phyloP scores from a whole-genome alignment of 2,888 invertebrate species.

The Ernsta delagoae region DNA sequence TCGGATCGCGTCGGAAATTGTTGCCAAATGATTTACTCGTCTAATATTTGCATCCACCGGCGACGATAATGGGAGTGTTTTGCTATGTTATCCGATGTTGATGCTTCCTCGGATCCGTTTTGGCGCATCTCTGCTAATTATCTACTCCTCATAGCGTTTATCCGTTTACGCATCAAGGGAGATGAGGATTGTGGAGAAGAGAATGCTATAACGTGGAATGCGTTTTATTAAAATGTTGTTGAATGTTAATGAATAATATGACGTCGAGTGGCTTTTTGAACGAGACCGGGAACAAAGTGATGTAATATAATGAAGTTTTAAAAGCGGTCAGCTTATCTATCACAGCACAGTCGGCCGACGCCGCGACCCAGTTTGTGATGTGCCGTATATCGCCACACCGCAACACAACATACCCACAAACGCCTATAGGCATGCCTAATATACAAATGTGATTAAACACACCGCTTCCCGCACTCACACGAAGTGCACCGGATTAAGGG shows the following conservation, averaged over 20 bases:
- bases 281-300: constrained; percentile 44
- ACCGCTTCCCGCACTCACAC: constrained; percentile 13
- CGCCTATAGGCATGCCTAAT: constrained; percentile 19
- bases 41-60: constrained; percentile 45
- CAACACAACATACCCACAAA: no score
- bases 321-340: constrained; percentile 65
- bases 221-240: constrained; percentile 15
- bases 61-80: constrained; percentile 45
- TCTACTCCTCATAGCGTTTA: neutral
- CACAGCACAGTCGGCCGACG: constrained; percentile 52
- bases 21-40: constrained; percentile 62
- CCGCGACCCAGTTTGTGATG: constrained; percentile 65
- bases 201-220: constrained; percentile 16
- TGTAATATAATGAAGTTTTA: constrained; percentile 54
- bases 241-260: constrained; percentile 25
- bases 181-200: neutral
- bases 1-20: constrained; percentile 56
- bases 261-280: neutral
- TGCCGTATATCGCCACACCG: constrained; percentile 39
- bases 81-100: constrained; percentile 37
- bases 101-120: constrained; percentile 41
- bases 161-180: neutral
- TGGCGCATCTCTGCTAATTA: constrained; percentile 17
- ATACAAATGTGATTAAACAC: constrained; percentile 42
- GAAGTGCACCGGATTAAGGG: constrained; percentile 20